These are phyloP conservation scores for Melanotaenia boesemani DNA, from an alignment of 2,797 vertebrate genomes.

Conservation along the genomic window DNA sequence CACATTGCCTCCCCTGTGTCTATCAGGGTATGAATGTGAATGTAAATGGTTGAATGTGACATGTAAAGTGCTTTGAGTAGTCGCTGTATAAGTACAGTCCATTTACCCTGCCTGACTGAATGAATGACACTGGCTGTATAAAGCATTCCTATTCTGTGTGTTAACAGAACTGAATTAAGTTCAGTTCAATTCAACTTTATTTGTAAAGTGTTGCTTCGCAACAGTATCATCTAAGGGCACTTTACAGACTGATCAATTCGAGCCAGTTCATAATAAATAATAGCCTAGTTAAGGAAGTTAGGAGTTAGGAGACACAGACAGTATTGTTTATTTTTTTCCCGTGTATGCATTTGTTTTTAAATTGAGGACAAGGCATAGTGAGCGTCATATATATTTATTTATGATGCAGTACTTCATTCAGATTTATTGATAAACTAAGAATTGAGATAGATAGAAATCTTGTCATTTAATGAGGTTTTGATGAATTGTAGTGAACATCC, in stretches of 20 bases:
- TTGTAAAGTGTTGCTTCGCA: too few species aligned
- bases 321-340: not conserved
- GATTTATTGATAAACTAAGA: conserved; percentile 48
- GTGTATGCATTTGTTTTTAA: conserved; percentile 7
- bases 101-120: too few species aligned
- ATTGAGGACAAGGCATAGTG: conserved; percentile 53
- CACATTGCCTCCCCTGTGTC: too few species aligned
- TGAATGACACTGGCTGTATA: not conserved
- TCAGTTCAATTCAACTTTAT: not conserved
- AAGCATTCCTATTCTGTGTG: conserved; percentile 14
- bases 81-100: too few species aligned
- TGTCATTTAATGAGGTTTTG: conserved; percentile 44
- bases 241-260: too few species aligned
- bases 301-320: not conserved
- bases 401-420: conserved; percentile 37
- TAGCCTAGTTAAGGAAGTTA: not conserved
- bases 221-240: too few species aligned
- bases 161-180: conserved; percentile 36
- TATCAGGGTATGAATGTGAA: too few species aligned
- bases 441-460: conserved; percentile 47
- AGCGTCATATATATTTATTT: conserved; percentile 30
- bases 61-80: too few species aligned
- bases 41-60: too few species aligned
- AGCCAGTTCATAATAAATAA: too few species aligned
- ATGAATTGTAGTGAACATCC: conserved; percentile 25